phyloP scores from a whole-genome alignment of 2,888 invertebrate species.

The Hyppa rectilinea region DNA sequence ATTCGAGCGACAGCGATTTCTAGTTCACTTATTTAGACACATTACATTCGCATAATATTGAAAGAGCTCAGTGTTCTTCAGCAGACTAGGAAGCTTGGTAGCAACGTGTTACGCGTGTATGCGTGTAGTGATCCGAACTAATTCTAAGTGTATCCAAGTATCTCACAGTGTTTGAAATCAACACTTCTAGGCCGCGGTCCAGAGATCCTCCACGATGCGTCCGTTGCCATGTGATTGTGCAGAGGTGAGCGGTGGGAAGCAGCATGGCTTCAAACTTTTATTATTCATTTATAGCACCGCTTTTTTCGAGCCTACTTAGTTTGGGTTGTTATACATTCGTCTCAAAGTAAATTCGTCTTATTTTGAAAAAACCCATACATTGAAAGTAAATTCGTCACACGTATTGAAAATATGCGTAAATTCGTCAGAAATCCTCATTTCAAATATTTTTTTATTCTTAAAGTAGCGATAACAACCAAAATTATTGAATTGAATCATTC shows the following conservation, averaged over 20 bases:
- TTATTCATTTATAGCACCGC: constrained; percentile 41
- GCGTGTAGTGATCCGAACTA: constrained; percentile 13
- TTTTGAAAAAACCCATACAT: too few species aligned
- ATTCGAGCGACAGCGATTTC: constrained; percentile 8
- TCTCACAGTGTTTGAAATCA: constrained; percentile 50
- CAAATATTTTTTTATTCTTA: too few species aligned
- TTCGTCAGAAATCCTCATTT: too few species aligned
- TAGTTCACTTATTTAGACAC: constrained; percentile 4
- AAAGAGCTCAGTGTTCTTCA: constrained; percentile 13
- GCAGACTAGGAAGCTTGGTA: constrained; percentile 6
- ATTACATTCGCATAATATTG: constrained; percentile 11
- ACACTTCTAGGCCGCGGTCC: constrained; percentile 62
- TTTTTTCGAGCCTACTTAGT: constrained; percentile 20
- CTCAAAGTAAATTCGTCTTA: too few species aligned
- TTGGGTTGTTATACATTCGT: too few species aligned
- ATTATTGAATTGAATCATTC: too few species aligned
- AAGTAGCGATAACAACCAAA: too few species aligned
- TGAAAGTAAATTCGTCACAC: too few species aligned
- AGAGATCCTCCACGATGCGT: constrained; percentile 51
- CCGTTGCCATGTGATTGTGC: constrained; percentile 64
- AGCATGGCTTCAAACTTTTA: constrained; percentile 45
- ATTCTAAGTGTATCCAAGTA: constrained; percentile 13
- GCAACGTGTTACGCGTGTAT: not conserved
- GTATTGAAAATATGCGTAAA: too few species aligned
- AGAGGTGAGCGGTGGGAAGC: constrained; percentile 63